These are phyloP conservation scores for Portevinia maculata DNA, from an alignment of 2,888 invertebrate species.

Conservation along the genomic window DNA sequence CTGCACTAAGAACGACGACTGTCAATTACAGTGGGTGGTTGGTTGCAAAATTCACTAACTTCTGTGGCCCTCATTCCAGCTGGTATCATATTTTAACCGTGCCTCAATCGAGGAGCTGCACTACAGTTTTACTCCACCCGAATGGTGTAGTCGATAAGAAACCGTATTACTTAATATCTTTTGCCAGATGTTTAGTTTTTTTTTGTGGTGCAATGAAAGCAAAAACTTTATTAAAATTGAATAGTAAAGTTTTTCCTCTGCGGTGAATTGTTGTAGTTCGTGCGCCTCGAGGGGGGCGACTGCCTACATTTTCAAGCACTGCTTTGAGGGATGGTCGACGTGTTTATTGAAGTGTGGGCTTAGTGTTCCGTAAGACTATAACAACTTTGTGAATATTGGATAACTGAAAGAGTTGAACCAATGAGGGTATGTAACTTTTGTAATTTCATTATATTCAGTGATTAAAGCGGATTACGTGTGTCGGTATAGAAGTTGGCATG, in stretches of 20 bases:
- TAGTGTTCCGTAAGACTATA: slow-evolving; percentile 38
- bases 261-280: slow-evolving; percentile 13
- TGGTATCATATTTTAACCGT: slow-evolving; percentile 44
- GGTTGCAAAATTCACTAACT: slow-evolving; percentile 29
- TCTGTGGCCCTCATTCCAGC: not conserved
- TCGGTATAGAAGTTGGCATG: too few species aligned
- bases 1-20: slow-evolving; percentile 26
- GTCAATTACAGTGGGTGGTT: slow-evolving; percentile 68
- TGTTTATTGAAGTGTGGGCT: slow-evolving; percentile 56
- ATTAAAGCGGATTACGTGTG: too few species aligned
- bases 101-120: slow-evolving; percentile 7
- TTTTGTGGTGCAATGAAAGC: slow-evolving; percentile 11
- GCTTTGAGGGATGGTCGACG: slow-evolving; percentile 37
- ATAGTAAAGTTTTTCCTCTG: slow-evolving; percentile 17
- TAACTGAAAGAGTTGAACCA: slow-evolving; percentile 5
- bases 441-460: too few species aligned
- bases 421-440: too few species aligned
- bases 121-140: not conserved
- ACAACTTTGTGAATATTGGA: slow-evolving; percentile 18
- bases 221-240: slow-evolving; percentile 25
- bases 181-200: slow-evolving; percentile 54
- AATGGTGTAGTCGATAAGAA: slow-evolving; percentile 48
- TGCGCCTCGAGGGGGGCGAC: slow-evolving; percentile 11
- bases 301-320: slow-evolving; percentile 11
- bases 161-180: slow-evolving; percentile 68